Conservation (phyloP, 2,113 vertebrate genomes). For the Chascanopsetta lugubris region DNA sequence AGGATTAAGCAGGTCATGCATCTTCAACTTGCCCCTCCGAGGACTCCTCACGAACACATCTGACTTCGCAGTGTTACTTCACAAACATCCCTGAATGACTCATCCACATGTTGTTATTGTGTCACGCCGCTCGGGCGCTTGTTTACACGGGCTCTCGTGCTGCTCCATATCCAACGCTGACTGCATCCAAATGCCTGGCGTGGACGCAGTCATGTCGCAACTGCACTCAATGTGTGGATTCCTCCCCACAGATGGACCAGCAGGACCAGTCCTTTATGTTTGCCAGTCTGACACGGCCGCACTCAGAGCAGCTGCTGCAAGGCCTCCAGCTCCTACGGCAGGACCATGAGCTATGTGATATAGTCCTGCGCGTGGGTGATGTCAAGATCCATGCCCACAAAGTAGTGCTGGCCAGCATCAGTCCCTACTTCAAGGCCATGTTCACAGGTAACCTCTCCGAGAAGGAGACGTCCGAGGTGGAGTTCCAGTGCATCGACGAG, state of each 20-base stretch:
- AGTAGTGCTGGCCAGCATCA: slow-evolving; percentile 97
- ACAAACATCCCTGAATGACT: not conserved
- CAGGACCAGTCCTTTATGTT: slow-evolving; percentile 94
- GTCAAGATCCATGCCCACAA: slow-evolving; percentile 98
- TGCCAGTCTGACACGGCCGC: slow-evolving; percentile 94
- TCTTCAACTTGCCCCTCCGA: slow-evolving; percentile 16
- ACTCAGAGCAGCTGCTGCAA: slow-evolving; percentile 97
- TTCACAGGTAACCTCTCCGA: slow-evolving; percentile 96
- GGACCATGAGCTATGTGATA: slow-evolving; percentile 95
- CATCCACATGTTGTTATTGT: not conserved
- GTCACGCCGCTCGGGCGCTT: not conserved
- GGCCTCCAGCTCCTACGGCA: slow-evolving; percentile 96
- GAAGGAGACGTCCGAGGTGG: slow-evolving; percentile 96
- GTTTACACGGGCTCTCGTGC: not conserved
- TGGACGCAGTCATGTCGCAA: no score
- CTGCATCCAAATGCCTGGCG: no score
- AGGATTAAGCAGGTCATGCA: slow-evolving; percentile 28
- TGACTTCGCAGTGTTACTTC: not conserved
- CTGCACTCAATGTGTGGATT: slow-evolving; percentile 30
- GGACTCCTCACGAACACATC: not conserved
- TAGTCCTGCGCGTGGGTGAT: slow-evolving; percentile 93
- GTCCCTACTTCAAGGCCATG: slow-evolving; percentile 99
- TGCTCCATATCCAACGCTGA: not conserved
- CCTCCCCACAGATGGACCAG: slow-evolving; percentile 90
- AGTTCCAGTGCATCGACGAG: slow-evolving; percentile 96